phyloP scores from a whole-genome alignment of 2,888 invertebrate species.

The Noctuana brunneofusca region DNA sequence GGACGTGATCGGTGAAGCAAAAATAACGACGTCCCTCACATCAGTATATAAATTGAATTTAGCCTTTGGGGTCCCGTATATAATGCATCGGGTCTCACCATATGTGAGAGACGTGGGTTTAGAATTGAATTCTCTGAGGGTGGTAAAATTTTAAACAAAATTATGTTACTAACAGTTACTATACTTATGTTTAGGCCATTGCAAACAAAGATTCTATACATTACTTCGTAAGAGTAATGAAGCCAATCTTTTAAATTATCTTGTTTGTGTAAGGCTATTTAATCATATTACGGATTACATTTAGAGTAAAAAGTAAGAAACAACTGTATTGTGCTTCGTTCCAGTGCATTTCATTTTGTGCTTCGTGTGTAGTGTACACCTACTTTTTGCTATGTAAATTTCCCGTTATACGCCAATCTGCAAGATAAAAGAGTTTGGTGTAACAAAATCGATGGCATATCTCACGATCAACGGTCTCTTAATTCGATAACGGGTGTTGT shows the following conservation, averaged over 20 bases:
- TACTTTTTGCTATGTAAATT: slow-evolving; percentile 2
- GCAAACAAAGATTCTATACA: slow-evolving; percentile 3
- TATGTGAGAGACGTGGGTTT: slow-evolving; percentile 49
- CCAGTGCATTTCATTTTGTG: slow-evolving; percentile 8
- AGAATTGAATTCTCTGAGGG: slow-evolving; percentile 47
- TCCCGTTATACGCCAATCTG: slow-evolving; percentile 20
- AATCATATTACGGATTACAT: slow-evolving; percentile 1
- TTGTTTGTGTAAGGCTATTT: slow-evolving; percentile 14
- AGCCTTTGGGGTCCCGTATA: slow-evolving; percentile 6
- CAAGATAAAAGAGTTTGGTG: slow-evolving; percentile 8
- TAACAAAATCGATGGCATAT: slow-evolving; percentile 22
- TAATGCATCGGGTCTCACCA: slow-evolving; percentile 21
- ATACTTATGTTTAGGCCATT: too few species aligned
- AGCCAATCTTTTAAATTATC: slow-evolving; percentile 21
- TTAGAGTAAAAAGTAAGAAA: neutral
- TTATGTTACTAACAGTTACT: too few species aligned
- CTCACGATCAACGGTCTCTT: slow-evolving; percentile 21
- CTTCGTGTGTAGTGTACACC: neutral
- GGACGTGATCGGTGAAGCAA: slow-evolving; percentile 24
- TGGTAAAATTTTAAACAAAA: slow-evolving; percentile 55
- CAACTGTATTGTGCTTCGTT: slow-evolving; percentile 10
- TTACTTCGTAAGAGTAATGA: slow-evolving; percentile 17
- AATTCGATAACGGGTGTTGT: slow-evolving; percentile 25
- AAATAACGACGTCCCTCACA: slow-evolving; percentile 24
- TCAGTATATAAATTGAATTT: slow-evolving; percentile 27